phyloP scores from a whole-genome alignment of 2,113 vertebrate genomes.

The Osmerus eperlanus region DNA sequence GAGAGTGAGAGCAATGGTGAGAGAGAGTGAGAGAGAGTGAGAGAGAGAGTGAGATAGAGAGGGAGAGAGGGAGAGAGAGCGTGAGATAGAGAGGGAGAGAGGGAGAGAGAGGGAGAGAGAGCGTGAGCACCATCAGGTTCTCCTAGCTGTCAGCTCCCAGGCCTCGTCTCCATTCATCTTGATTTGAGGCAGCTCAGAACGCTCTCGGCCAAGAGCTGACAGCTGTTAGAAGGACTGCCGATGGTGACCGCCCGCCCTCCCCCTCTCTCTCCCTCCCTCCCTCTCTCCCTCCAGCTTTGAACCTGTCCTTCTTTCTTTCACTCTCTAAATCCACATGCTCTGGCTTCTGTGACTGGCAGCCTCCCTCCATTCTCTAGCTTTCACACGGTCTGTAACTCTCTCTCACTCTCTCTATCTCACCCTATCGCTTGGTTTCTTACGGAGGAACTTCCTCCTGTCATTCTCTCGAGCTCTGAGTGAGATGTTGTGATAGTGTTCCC shows the following conservation, averaged over 20 bases:
- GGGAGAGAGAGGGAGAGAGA: too few relatives aligned
- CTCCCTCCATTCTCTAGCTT: background rate
- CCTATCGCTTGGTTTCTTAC: background rate
- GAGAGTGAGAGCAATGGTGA: background rate
- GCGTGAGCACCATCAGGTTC: background rate
- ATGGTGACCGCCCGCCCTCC: background rate
- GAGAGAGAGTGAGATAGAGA: too few relatives aligned
- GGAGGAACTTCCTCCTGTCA: background rate
- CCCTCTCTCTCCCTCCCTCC: background rate
- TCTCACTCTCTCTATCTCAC: background rate
- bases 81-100: background rate
- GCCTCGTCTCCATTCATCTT: slow-evolving; percentile 28
- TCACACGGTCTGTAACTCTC: background rate
- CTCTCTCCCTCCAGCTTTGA: background rate
- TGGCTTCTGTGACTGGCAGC: background rate
- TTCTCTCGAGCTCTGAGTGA: background rate
- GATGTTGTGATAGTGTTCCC: too few relatives aligned
- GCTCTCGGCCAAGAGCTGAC: slow-evolving; percentile 13
- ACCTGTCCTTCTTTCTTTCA: background rate
- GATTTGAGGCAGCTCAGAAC: slow-evolving; percentile 14
- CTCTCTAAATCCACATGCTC: background rate
- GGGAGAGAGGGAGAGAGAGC: too few relatives aligned
- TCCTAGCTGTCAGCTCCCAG: slow-evolving; percentile 15
- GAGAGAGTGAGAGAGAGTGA: too few relatives aligned
- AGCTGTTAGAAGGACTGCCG: slow-evolving; percentile 11